Base-by-base conservation (phyloP, 2,797 vertebrate species). In the Yasuhikotakia modesta region DNA sequence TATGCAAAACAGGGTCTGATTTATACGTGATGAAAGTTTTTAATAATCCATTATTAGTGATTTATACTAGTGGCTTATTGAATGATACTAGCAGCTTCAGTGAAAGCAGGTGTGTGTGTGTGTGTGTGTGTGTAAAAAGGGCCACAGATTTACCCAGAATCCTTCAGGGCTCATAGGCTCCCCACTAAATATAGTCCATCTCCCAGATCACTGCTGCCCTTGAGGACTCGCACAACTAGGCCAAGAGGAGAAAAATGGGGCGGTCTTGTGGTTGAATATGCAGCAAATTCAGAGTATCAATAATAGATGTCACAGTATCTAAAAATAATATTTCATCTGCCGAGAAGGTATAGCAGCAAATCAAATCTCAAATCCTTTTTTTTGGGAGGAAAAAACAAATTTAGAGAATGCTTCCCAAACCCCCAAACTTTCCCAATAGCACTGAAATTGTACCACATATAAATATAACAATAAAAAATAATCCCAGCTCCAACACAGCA, bases 191-290 rank as follows among this genome's bases (percentile, higher is more conserved):
- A 84, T 86, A 86, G 85, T 71, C 50, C 70, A 76, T 80, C 84
- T 86, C 84, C 83, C 80, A 73, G 76, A 85, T 82, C 69, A 11
- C 77, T 27, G 30, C 68, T 81, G 85, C 84, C 84, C 84, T 85
- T 83, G 85, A 84, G 86, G 72, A 83, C 78, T 85, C 67, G 60
- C 71, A 81, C 82, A 87, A 86, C 82, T 87, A 87, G 86, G 86
- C 74, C 86, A 87, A 80, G 70, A 79, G 35, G 78, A 48, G 83
- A 79, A 83, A 87, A 87, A 86, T 86, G 84, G 86, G 86, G 73
- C 81, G 68, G 68, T 71, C 46, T 63, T 45, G 71, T 76, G 76
- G 80, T 66, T 24, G 71, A 66, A 78, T 64, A 64, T 73, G 77
- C 77, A 60, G 79, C 73, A 77, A 79, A 79, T 79, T 79, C 79